Base-by-base conservation (phyloP, 35 echinoderm and acorn worm species). In the Stichopus chloronotus region DNA sequence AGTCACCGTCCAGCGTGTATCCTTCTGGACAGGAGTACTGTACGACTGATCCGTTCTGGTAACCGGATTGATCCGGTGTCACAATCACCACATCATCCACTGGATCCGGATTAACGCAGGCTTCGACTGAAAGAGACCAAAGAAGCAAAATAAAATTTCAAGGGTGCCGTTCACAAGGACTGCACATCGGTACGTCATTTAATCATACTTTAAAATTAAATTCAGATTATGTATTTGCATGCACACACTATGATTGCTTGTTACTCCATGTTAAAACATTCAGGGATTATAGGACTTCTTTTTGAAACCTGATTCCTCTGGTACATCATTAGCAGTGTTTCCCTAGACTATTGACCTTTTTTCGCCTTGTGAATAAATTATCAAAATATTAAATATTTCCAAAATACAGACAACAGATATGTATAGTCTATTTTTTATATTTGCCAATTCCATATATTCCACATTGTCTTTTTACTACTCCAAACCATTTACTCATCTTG, bases 11-110 rank as follows among this genome's bases (percentile, higher is more conserved):
- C 12, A 88, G 65, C 21, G 17, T 20, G 65, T 88, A 88, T 59
- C 86, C 86, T 2, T 69, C 25, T 8, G 57, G 19, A 88, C 86
- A 88, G 7, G 86, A 88, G 58, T 88, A 88, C 5, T n/a, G 7
- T 57, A 88, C 58, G 17, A 4, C 22, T 58, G 86, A 63, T 20
- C 86, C 86, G 25, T 88, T 88, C 10, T 7, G 9, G 17, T 25
- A 12, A 4, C 52, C 78, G 24, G 20, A 8, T 17, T 1, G 8
- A 72, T 11, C 68, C 6, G 68, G 68, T 11, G 6, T 5, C 21
- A 72, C 68, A 11, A 16, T 72, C 11, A 72, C 68, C 9, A 72
- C 6, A 5, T 2, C 68, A 17, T 72, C 68, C 1, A n/a, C 9
- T 3, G 68, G 68, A 72, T 72, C 68, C 6, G 68, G 68, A 72